Percentiles rank a stretch among this genome's conserved stretches.
Conservation (phyloP, 2,113 vertebrate species). For the Hyperopisus bebe region DNA sequence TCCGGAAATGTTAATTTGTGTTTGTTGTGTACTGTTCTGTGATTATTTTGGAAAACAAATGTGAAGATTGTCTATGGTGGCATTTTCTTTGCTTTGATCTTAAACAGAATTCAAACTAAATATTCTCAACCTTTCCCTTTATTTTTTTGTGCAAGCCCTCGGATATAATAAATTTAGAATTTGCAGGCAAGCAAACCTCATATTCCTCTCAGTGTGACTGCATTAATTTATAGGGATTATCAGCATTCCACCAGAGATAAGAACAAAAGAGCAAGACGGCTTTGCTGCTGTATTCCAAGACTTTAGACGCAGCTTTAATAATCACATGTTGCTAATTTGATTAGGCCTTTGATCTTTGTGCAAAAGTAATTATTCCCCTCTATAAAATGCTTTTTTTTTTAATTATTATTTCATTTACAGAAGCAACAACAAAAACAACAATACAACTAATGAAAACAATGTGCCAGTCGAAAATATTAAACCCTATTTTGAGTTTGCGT, state of each 20-base stretch:
- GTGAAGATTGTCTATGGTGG: constrained; percentile 41
- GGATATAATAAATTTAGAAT: constrained; percentile 65
- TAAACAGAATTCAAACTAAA: constrained; percentile 57
- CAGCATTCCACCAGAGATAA: constrained; percentile 64
- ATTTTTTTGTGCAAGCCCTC: constrained; percentile 49
- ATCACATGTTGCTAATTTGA: constrained; percentile 62
- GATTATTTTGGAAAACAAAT: constrained; percentile 39
- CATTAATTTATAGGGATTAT: constrained; percentile 67
- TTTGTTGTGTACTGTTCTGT: constrained; percentile 38
- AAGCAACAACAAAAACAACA: constrained; percentile 20
- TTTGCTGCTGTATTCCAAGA: constrained; percentile 54
- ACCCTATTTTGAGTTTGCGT: background rate
- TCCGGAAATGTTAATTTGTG: constrained; percentile 34
- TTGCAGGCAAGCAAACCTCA: constrained; percentile 53
- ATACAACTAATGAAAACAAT: constrained; percentile 11
- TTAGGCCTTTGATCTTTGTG: constrained; percentile 58
- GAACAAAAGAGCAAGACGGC: constrained; percentile 53
- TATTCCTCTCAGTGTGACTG: constrained; percentile 57
- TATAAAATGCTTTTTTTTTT: constrained; percentile 50
- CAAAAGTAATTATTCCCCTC: constrained; percentile 42
- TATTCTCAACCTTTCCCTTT: constrained; percentile 55
- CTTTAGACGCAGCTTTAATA: constrained; percentile 61
- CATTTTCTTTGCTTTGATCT: constrained; percentile 53
- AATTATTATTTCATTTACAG: constrained; percentile 41
- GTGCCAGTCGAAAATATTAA: background rate